These are phyloP conservation scores for Chanos chanos DNA, from an alignment of 2,797 vertebrate genomes.

Conservation along the genomic window DNA sequence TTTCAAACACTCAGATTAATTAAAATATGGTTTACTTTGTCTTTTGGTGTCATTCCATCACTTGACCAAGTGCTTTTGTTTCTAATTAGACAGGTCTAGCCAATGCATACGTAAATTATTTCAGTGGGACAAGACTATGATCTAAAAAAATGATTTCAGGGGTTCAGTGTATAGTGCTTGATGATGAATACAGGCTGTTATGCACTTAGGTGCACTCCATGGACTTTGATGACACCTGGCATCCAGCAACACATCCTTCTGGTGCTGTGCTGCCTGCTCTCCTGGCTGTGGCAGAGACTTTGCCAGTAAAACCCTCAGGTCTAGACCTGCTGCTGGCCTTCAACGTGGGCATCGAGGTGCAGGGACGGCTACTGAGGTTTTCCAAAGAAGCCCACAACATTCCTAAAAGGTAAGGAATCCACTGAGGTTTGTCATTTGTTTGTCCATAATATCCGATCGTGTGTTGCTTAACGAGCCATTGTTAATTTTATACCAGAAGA, in stretches of 20 bases:
- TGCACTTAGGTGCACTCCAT: slow-evolving; percentile 85
- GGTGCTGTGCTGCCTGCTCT: slow-evolving; percentile 83
- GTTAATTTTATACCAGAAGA: too few relatives aligned
- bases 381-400: slow-evolving; percentile 87
- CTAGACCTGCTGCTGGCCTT: slow-evolving; percentile 88
- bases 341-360: slow-evolving; percentile 88
- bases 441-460: too few relatives aligned
- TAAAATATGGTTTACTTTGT: background rate
- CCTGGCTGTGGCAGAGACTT: slow-evolving; percentile 78
- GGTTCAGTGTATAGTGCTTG: too few relatives aligned
- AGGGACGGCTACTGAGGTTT: slow-evolving; percentile 84
- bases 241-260: slow-evolving; percentile 93
- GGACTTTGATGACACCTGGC: slow-evolving; percentile 96
- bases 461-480: too few relatives aligned
- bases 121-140: too few relatives aligned
- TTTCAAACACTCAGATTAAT: background rate
- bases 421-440: background rate
- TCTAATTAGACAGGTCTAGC: background rate
- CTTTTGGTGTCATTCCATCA: too few relatives aligned
- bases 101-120: background rate
- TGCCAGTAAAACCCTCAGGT: slow-evolving; percentile 75
- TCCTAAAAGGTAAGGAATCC: slow-evolving; percentile 79
- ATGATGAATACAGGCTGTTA: background rate
- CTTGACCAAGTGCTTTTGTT: background rate
- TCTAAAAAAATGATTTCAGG: too few relatives aligned